These are phyloP conservation scores for Acanthurus leucopareius DNA, from an alignment of 2,797 vertebrate species.

Conservation along the genomic window DNA sequence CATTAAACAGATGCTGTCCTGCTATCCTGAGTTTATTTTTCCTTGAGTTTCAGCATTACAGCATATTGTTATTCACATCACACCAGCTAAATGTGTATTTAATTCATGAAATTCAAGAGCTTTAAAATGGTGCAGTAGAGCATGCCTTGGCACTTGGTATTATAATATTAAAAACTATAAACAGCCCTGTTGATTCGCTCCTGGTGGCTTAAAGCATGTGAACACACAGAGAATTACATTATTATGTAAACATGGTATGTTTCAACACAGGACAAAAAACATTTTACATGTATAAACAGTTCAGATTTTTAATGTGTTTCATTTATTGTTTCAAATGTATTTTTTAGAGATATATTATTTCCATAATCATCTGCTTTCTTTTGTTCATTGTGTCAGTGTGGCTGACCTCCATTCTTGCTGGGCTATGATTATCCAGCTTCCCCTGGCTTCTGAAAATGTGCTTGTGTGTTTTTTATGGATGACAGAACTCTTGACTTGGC, in stretches of 20 bases:
- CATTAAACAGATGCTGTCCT: constrained; percentile 24
- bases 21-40: constrained; percentile 39
- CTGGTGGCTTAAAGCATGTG: constrained; percentile 1
- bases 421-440: constrained; percentile 50
- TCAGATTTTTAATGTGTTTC: background rate
- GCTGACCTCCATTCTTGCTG: constrained; percentile 43
- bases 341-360: background rate
- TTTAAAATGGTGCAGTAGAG: constrained; percentile 19
- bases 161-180: constrained; percentile 37
- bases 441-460: constrained; percentile 56
- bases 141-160: constrained; percentile 14
- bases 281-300: background rate
- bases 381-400: constrained; percentile 7
- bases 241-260: background rate
- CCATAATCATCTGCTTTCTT: background rate
- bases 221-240: background rate
- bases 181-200: constrained; percentile 16
- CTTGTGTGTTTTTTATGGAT: constrained; percentile 60
- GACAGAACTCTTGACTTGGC: constrained; percentile 76
- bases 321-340: background rate
- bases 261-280: background rate
- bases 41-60: constrained; percentile 44
- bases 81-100: constrained; percentile 17
- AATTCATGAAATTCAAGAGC: constrained; percentile 21
- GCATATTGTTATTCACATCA: constrained; percentile 53